A percentile compares a stretch with the other conserved stretches of the same genome.
These are phyloP conservation scores for Myotis myotis DNA, from an alignment of 2,797 vertebrate species.

Conservation along the genomic window DNA sequence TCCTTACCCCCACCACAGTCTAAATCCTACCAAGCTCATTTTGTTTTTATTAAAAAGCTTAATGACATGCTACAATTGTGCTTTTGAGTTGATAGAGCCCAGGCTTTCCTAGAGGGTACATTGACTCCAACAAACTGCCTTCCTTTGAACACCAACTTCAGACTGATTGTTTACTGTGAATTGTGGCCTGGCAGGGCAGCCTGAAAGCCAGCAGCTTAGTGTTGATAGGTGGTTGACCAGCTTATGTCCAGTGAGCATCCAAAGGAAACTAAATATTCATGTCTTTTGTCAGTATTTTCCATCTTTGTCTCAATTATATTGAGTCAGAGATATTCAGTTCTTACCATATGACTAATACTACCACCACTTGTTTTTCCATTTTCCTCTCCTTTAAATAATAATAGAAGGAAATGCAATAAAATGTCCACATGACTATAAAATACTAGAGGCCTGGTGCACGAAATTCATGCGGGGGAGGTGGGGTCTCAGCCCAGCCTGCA, in stretches of 20 bases:
- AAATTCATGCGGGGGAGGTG: no score
- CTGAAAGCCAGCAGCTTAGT: neutral
- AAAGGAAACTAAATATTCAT: neutral
- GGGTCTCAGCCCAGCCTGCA: no score
- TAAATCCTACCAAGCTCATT: neutral
- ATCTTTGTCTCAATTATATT: neutral
- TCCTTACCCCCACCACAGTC: neutral
- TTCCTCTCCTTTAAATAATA: neutral
- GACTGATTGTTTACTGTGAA: neutral
- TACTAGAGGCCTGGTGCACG: neutral
- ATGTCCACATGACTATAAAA: neutral
- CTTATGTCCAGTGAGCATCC: neutral
- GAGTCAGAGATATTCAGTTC: neutral
- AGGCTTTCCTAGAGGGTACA: neutral
- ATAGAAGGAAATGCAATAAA: constrained; percentile 10
- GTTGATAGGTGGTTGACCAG: neutral
- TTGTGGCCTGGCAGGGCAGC: neutral
- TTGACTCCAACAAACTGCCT: neutral
- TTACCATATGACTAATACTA: neutral
- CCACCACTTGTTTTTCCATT: neutral
- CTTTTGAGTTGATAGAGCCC: constrained; percentile 10
- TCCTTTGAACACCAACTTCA: neutral
- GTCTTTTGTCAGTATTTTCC: neutral
- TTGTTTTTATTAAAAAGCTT: neutral
- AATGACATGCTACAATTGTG: neutral